These are phyloP conservation scores for Irena cyanogastra DNA, from an alignment of 2,113 vertebrate genomes.

Conservation along the genomic window DNA sequence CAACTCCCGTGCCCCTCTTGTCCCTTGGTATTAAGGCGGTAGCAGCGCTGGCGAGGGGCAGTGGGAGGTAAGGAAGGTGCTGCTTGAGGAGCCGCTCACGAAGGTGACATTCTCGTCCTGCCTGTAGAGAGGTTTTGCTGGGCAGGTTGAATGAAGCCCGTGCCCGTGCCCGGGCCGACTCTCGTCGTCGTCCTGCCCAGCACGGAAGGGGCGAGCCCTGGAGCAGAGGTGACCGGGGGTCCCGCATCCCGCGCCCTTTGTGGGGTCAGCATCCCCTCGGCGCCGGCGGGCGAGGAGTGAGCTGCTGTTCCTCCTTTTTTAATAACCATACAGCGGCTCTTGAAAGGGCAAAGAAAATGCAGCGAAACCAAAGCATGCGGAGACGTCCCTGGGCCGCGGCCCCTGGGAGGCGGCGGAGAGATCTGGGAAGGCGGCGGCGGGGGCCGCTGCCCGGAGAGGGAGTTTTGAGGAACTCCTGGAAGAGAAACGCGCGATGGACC, in stretches of 20 bases:
- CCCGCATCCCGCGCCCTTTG: background rate
- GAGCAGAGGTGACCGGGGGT: background rate
- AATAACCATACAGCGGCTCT: background rate
- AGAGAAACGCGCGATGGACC: background rate
- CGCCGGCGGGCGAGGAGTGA: background rate
- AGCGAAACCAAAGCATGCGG: background rate
- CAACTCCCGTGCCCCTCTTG: accelerated
- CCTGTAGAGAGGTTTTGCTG: background rate
- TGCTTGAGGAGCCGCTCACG: background rate
- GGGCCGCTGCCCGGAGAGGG: background rate
- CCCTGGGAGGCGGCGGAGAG: background rate
- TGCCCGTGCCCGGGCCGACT: too few species aligned
- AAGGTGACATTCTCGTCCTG: background rate
- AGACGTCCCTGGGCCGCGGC: background rate
- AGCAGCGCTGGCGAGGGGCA: background rate
- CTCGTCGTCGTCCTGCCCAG: background rate
- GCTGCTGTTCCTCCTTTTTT: background rate
- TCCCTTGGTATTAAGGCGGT: background rate
- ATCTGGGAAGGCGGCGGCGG: background rate
- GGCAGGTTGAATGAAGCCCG: background rate
- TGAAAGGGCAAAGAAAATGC: background rate
- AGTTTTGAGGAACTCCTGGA: background rate
- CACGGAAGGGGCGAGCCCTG: background rate
- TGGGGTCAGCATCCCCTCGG: background rate
- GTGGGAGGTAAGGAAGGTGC: background rate